Conservation (phyloP, 2,888 invertebrate species). For the Epsilonema sp. region DNA sequence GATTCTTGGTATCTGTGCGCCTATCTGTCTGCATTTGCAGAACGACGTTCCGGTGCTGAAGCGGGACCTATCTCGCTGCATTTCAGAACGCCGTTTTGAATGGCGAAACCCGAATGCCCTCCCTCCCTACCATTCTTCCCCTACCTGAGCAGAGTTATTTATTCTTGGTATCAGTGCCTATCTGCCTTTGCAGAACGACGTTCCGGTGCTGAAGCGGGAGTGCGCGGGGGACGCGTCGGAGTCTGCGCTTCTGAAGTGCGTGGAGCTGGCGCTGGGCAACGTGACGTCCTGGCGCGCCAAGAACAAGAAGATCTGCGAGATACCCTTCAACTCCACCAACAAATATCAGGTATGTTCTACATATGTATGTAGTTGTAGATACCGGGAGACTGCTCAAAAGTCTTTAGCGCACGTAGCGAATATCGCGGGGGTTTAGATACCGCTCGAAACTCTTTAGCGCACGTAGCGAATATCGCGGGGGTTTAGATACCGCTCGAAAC, state of each 20-base stretch:
- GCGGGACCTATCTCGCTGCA: no score
- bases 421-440: no score
- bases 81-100: no score
- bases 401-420: no score
- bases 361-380: no score
- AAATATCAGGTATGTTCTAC: constrained; percentile 45
- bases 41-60: constrained; percentile 22
- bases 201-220: constrained; percentile 33
- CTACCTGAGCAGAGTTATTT: no score
- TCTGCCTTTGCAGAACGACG: constrained; percentile 13
- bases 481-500: no score
- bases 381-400: no score
- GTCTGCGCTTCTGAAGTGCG: constrained; percentile 57
- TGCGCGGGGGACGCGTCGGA: constrained; percentile 81
- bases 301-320: constrained; percentile 43
- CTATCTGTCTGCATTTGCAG: constrained; percentile 7
- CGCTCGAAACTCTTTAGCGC: no score
- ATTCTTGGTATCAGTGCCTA: background rate
- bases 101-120: no score
- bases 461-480: no score
- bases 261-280: constrained; percentile 42
- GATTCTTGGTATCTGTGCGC: background rate
- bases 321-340: constrained; percentile 46
- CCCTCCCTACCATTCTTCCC: no score
- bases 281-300: constrained; percentile 35